Base-by-base conservation (phyloP, 2,888 invertebrate species). In the Acrocyrtus sp. region DNA sequence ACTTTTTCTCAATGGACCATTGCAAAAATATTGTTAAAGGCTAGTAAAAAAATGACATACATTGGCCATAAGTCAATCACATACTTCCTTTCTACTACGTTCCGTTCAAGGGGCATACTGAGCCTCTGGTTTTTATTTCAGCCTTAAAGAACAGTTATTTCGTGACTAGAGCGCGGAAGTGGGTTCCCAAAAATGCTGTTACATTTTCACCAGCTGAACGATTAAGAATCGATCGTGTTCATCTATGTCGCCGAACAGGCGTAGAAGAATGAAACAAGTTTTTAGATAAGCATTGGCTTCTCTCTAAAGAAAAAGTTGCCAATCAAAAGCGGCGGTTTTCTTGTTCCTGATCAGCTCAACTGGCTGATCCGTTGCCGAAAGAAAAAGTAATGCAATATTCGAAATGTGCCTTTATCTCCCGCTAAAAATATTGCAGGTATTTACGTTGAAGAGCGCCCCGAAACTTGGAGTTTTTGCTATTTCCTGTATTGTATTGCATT, bases 1-100 rank as follows among this genome's bases (percentile, higher is more conserved):
- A 39, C 6, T 56, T 39, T n/a, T n/a, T n/a, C 56, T 39, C 41
- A 56, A 56, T 56, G 34, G 29, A 21, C 34, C 17, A 56, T 39
- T 34, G 19, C 22, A 12, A 15, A 19, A 15, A 19, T 34, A 39
- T 19, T 22, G 53, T 8, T 19, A n/a, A 4, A 10, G 6, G 17
- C 26, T n/a, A 27, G 8, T 5, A 51, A 27, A 50, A 10, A 24
- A 48, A 19, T 3, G n/a, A 17, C 27, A 26, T 3, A 21, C 19
- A 48, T n/a, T 27, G 1, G n/a, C 2, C 21, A 48, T n/a, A 48
- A 48, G 48, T 48, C 48, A 48, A 48, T 48, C 48, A 17, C 24
- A 48, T 3, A n/a, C 19, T 17, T 3, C n/a, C 3, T 47, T 47
- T 47, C 10, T 47, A n/a, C 12, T 10, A 6, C 47, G 22, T 12